phyloP scores from a whole-genome alignment of 2,797 vertebrate genomes.

The Onychomys arenicola region DNA sequence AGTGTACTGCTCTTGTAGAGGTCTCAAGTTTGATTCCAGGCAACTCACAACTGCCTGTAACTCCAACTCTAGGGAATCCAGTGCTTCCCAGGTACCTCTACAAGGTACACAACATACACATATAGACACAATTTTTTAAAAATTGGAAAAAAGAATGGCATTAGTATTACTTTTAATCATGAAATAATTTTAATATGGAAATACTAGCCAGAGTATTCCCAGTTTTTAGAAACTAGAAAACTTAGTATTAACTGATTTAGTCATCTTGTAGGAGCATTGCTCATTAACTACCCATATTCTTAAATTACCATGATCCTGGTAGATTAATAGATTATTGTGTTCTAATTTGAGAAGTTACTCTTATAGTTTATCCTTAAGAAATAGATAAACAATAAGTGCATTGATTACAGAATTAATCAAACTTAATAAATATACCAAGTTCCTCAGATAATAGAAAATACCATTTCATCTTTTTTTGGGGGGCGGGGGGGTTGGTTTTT shows the following conservation, averaged over 20 bases:
- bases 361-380: conserved; percentile 46
- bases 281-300: conserved; percentile 42
- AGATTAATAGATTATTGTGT: conserved; percentile 10
- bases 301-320: conserved; percentile 7
- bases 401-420: conserved; percentile 39
- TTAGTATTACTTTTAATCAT: conserved; percentile 42
- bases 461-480: not conserved
- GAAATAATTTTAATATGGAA: conserved; percentile 44
- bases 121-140: not conserved
- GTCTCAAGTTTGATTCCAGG: not conserved
- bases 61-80: not conserved
- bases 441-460: conserved; percentile 47
- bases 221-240: conserved; percentile 51
- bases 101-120: not conserved
- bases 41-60: not conserved
- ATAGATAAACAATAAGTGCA: not conserved
- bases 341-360: conserved; percentile 11
- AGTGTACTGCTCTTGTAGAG: not conserved
- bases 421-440: conserved; percentile 39
- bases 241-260: not conserved
- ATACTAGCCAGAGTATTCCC: conserved; percentile 11
- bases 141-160: not conserved
- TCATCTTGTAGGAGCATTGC: not conserved
- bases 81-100: not conserved
- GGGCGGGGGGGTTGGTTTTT: too few species aligned